Conservation (phyloP, 2,113 vertebrate species). For the Argyrosomus japonicus region DNA sequence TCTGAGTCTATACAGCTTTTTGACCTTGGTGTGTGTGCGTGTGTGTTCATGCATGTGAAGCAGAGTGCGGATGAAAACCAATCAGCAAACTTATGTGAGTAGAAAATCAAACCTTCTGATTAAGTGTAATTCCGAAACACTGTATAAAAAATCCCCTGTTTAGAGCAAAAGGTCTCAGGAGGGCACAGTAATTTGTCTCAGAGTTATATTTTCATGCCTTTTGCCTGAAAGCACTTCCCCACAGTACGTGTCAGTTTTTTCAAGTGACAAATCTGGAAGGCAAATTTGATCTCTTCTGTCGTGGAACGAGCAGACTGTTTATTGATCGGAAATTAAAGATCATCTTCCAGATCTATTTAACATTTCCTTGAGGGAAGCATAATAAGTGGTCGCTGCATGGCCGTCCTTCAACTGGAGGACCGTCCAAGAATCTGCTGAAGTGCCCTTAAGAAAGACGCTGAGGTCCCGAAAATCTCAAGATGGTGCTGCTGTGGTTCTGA, state of each 20-base stretch:
- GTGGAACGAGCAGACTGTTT: background rate
- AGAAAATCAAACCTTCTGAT: background rate
- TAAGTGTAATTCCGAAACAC: background rate
- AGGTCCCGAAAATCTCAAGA: background rate
- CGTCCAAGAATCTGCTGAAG: background rate
- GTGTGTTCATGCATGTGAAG: background rate
- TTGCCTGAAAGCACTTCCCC: conserved; percentile 5
- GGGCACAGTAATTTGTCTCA: conserved; percentile 4
- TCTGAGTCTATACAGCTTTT: background rate
- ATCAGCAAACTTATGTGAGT: background rate
- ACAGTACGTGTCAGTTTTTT: conserved; percentile 18
- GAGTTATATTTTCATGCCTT: background rate
- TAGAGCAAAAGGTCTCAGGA: background rate
- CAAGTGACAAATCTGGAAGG: conserved; percentile 27
- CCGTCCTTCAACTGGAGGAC: conserved; percentile 12
- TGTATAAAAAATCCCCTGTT: background rate
- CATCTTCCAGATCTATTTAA: conserved; percentile 5
- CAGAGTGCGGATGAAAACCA: background rate
- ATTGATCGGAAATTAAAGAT: conserved; percentile 5
- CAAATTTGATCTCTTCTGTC: background rate
- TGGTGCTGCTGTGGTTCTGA: background rate
- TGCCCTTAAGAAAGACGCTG: conserved; percentile 5
- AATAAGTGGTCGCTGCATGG: background rate
- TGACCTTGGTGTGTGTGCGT: background rate
- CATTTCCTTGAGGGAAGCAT: background rate